These are phyloP conservation scores for Coreius guichenoti DNA, from an alignment of 2,797 vertebrate genomes.

Conservation along the genomic window DNA sequence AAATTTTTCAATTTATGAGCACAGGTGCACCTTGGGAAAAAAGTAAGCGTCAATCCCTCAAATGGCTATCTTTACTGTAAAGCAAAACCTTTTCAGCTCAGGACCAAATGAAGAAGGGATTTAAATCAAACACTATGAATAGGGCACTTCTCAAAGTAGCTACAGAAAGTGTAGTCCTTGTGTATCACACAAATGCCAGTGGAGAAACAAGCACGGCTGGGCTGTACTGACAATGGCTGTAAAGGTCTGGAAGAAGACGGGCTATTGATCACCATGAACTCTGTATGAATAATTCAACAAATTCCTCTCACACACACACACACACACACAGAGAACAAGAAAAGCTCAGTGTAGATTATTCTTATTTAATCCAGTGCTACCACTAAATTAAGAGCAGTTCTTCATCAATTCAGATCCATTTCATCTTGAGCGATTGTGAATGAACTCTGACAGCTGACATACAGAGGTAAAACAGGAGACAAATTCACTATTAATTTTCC, in stretches of 20 bases:
- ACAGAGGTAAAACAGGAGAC: not conserved
- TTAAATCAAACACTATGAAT: not conserved
- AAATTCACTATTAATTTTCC: not conserved
- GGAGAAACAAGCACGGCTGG: not conserved
- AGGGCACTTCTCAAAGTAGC: not conserved
- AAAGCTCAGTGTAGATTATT: not conserved
- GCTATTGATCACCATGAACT: slow-evolving; percentile 14
- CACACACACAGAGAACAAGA: not conserved
- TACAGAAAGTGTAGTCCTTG: not conserved
- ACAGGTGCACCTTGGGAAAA: too few species aligned
- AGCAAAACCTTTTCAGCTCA: not conserved
- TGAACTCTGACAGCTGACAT: not conserved
- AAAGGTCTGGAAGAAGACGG: slow-evolving; percentile 19
- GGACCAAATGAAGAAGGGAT: not conserved
- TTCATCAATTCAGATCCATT: not conserved
- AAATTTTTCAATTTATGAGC: too few species aligned
- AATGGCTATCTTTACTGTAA: not conserved
- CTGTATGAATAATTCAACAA: slow-evolving; percentile 25
- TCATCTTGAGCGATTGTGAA: not conserved
- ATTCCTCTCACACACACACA: not conserved
- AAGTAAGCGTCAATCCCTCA: too few species aligned
- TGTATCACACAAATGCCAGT: not conserved
- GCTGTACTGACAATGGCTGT: slow-evolving; percentile 6
- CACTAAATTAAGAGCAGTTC: slow-evolving; percentile 2
- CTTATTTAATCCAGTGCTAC: slow-evolving; percentile 20